Conservation (phyloP, 1,140 invertebrate genomes). For the Drosophila lacertosa region DNA sequence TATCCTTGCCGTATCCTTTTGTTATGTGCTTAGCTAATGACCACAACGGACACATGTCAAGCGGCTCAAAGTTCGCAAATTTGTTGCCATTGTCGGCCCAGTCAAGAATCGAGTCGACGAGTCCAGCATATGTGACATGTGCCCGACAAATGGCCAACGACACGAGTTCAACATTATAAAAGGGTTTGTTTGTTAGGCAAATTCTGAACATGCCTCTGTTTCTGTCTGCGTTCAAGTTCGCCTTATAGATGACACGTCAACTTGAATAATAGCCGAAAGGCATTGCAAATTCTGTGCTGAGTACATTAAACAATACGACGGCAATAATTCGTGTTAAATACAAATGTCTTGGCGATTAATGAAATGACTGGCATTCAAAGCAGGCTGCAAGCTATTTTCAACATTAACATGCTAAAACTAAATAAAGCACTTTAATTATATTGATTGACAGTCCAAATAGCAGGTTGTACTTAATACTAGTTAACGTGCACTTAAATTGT, state of each 20-base stretch:
- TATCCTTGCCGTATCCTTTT: slow-evolving; percentile 24
- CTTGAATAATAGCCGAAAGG: slow-evolving; percentile 28
- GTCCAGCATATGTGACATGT: slow-evolving; percentile 36
- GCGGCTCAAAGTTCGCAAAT: slow-evolving; percentile 45
- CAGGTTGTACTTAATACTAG: too few species aligned
- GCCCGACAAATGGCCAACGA: slow-evolving; percentile 19
- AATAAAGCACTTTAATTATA: slow-evolving; percentile 14
- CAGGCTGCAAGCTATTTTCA: neutral
- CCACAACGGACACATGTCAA: slow-evolving; percentile 59
- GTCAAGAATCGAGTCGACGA: neutral
- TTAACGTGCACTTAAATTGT: neutral
- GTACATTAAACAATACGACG: slow-evolving; percentile 32
- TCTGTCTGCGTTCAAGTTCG: neutral
- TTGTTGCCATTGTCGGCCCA: slow-evolving; percentile 49
- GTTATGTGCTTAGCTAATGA: slow-evolving; percentile 40
- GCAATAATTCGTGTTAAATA: slow-evolving; percentile 8
- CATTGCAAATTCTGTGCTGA: slow-evolving; percentile 9
- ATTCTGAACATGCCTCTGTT: neutral
- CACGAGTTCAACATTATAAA: slow-evolving; percentile 19
- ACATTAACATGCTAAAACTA: neutral
- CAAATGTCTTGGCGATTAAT: slow-evolving; percentile 17
- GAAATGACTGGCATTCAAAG: slow-evolving; percentile 13
- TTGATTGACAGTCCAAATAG: too few species aligned
- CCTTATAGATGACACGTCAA: slow-evolving; percentile 33
- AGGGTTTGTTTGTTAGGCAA: slow-evolving; percentile 33